phyloP scores from a whole-genome alignment of 2,113 vertebrate genomes.

The Mellivora capensis region DNA sequence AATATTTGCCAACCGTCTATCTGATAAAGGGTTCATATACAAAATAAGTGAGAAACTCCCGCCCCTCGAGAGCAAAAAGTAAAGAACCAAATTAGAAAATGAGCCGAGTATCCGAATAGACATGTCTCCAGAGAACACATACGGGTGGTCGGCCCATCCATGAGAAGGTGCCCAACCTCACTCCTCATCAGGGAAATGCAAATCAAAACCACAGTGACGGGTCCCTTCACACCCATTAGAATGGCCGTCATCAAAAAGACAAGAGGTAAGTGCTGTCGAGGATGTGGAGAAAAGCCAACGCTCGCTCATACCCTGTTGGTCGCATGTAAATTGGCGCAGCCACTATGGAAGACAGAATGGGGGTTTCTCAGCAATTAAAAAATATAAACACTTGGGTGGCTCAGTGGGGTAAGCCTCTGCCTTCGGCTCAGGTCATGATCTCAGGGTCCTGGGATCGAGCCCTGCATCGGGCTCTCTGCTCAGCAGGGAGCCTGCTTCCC shows the following conservation, averaged over 20 bases:
- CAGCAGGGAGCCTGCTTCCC: no score
- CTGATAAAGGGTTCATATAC: background rate
- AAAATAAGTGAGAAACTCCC: background rate
- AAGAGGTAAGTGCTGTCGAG: background rate
- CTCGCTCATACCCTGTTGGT: no score
- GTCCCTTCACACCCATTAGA: background rate
- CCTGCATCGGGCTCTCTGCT: rapidly evolving
- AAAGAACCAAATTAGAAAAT: background rate
- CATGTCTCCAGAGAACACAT: background rate
- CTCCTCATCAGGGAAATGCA: background rate
- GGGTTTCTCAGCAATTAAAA: background rate
- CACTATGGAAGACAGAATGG: background rate
- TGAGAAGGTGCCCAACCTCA: background rate
- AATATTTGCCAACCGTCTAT: background rate
- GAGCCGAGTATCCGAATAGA: background rate
- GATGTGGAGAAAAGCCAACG: background rate
- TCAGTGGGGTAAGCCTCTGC: no score
- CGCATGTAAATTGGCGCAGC: background rate
- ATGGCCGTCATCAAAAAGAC: background rate
- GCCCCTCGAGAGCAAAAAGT: background rate
- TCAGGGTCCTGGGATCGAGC: no score
- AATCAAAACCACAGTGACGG: background rate
- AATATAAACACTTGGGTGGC: background rate
- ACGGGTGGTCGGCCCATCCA: background rate
- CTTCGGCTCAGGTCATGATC: no score